Conservation (phyloP, 2,797 vertebrate species). For the Ficedula albicollis region DNA sequence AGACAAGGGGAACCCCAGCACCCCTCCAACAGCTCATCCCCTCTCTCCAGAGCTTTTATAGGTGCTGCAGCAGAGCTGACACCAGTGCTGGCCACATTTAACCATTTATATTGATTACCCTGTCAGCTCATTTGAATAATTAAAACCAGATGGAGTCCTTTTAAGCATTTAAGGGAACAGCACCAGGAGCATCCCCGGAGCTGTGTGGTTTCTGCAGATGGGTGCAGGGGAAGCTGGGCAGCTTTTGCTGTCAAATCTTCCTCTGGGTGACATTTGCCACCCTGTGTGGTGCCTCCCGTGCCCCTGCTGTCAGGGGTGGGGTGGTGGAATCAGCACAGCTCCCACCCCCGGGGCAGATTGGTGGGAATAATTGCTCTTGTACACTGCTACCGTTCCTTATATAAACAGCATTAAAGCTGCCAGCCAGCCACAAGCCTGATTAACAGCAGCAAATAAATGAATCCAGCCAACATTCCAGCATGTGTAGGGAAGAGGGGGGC, state of each 20-base stretch:
- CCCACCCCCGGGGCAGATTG: not conserved
- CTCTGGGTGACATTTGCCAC: not conserved
- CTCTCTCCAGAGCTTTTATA: not conserved
- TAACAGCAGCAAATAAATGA: slow-evolving; percentile 27
- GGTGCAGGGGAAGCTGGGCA: not conserved
- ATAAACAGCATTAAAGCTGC: slow-evolving; percentile 21
- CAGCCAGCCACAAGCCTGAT: not conserved
- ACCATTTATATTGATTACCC: slow-evolving; percentile 57
- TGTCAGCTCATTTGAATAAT: slow-evolving; percentile 68
- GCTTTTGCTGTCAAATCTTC: not conserved
- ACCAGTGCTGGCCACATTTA: slow-evolving; percentile 2
- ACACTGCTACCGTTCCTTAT: not conserved
- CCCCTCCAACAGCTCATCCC: not conserved
- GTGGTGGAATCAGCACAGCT: not conserved
- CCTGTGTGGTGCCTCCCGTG: not conserved
- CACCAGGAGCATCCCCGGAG: not conserved
- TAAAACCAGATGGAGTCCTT: slow-evolving; percentile 64
- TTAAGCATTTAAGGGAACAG: slow-evolving; percentile 43
- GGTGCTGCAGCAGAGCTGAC: not conserved
- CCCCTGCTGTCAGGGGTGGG: accelerated
- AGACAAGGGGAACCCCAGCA: accelerated
- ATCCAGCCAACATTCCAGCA: not conserved
- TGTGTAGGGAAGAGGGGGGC: accelerated
- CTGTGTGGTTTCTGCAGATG: not conserved
- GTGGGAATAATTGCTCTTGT: slow-evolving; percentile 31